These are phyloP conservation scores for Slavum lentiscoides DNA, from an alignment of 2,888 invertebrate species.

Conservation along the genomic window DNA sequence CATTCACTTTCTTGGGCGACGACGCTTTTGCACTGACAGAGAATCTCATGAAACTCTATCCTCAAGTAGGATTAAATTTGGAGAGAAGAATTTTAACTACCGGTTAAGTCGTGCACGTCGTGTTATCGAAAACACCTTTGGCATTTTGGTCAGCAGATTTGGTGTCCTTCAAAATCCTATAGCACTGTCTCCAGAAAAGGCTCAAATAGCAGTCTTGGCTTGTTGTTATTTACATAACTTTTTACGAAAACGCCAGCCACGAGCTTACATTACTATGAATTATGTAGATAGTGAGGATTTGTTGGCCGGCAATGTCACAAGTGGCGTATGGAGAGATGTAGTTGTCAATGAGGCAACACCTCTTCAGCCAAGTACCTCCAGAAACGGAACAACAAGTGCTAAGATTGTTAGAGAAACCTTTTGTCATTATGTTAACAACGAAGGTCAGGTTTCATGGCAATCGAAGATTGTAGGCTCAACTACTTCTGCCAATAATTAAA, in stretches of 20 bases:
- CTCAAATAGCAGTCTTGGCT: conserved; percentile 55
- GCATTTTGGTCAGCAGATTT: conserved; percentile 55
- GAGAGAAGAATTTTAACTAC: conserved; percentile 55
- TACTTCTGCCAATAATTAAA: conserved; percentile 8
- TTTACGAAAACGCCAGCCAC: conserved; percentile 46
- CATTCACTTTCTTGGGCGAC: conserved; percentile 56
- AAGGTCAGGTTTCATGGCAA: conserved; percentile 13
- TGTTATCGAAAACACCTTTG: conserved; percentile 56
- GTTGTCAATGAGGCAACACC: conserved; percentile 27
- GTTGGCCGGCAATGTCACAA: conserved; percentile 2
- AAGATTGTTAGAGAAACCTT: conserved; percentile 4
- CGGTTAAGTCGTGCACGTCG: conserved; percentile 51
- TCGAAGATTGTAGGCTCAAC: conserved; percentile 5
- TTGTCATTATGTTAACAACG: conserved; percentile 4
- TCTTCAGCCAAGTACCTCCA: conserved; percentile 10
- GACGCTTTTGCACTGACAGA: conserved; percentile 56
- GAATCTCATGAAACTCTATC: conserved; percentile 56
- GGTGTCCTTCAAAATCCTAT: conserved; percentile 55
- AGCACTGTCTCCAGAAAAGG: conserved; percentile 54
- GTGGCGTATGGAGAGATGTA: conserved; percentile 43
- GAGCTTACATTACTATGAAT: conserved; percentile 8
- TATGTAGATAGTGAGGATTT: conserved; percentile 10
- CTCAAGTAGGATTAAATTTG: conserved; percentile 49
- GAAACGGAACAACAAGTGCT: background rate
- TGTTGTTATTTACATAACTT: conserved; percentile 56